phyloP scores from a whole-genome alignment of 2,797 vertebrate genomes.

The Fratercula arctica region DNA sequence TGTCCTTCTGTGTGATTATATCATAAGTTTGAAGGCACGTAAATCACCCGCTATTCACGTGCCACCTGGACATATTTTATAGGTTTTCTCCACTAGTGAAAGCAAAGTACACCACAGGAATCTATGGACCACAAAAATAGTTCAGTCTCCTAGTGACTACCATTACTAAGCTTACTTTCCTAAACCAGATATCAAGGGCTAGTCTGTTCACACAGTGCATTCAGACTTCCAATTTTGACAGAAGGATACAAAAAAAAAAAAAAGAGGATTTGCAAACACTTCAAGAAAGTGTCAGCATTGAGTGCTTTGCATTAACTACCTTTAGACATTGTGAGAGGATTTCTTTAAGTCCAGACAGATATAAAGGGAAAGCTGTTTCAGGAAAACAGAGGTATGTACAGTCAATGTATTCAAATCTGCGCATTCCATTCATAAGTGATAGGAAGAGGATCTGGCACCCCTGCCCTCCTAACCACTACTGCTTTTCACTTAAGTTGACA shows the following conservation, averaged over 20 bases:
- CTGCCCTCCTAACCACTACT: neutral
- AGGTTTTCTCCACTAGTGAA: neutral
- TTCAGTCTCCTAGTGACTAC: neutral
- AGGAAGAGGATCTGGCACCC: neutral
- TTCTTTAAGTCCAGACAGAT: neutral
- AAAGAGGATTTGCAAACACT: neutral
- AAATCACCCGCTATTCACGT: neutral
- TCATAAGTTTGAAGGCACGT: neutral
- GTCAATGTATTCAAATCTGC: neutral
- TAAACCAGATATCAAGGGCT: neutral
- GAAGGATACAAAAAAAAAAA: too few species aligned
- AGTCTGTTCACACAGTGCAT: neutral
- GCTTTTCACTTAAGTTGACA: neutral
- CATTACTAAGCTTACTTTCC: neutral
- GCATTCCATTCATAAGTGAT: neutral
- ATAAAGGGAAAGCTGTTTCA: neutral
- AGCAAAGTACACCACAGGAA: neutral
- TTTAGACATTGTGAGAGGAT: neutral
- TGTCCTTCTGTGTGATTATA: neutral
- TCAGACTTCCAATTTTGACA: neutral
- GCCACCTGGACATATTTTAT: neutral
- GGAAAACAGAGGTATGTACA: neutral
- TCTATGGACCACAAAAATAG: neutral
- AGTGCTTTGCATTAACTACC: neutral
- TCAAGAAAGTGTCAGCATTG: neutral